Evolutionary conservation across 2,113 vertebrate species (phyloP).

Genomic region (Cricetomys ansorgei): DNA sequence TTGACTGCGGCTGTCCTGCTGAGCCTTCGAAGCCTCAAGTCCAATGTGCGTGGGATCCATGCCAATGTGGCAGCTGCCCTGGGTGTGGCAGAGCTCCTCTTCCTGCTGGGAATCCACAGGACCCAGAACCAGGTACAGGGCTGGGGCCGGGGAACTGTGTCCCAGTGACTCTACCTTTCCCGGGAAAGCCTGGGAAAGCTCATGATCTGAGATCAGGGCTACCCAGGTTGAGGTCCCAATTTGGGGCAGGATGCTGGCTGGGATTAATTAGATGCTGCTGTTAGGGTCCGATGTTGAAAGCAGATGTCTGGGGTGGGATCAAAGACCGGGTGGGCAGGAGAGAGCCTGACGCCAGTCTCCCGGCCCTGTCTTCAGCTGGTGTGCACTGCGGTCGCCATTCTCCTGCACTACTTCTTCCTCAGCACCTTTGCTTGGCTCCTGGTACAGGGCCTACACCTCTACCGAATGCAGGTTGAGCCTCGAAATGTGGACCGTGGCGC

Average conservation of each 20-base stretch:
- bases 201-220: not conserved
- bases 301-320: not conserved
- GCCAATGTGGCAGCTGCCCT: conserved; percentile 94
- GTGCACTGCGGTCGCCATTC: conserved; percentile 97
- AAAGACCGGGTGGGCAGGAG: not conserved
- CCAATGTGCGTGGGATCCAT: conserved; percentile 97
- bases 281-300: not conserved
- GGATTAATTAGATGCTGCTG: not conserved
- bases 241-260: not conserved
- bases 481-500: conserved; percentile 97
- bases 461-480: conserved; percentile 97
- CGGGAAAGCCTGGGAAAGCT: not conserved
- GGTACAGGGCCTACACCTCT: conserved; percentile 97
- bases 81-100: conserved; percentile 95
- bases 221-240: not conserved
- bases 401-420: conserved; percentile 99
- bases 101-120: conserved; percentile 95
- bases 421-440: conserved; percentile 97
- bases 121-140: conserved; percentile 95
- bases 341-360: not conserved
- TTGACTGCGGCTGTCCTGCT: conserved; percentile 93
- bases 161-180: not conserved
- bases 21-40: conserved; percentile 96
- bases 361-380: conserved; percentile 89
- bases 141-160: not conserved